These are phyloP conservation scores for Hybos culiciformis DNA, from an alignment of 2,888 invertebrate genomes.

Conservation along the genomic window DNA sequence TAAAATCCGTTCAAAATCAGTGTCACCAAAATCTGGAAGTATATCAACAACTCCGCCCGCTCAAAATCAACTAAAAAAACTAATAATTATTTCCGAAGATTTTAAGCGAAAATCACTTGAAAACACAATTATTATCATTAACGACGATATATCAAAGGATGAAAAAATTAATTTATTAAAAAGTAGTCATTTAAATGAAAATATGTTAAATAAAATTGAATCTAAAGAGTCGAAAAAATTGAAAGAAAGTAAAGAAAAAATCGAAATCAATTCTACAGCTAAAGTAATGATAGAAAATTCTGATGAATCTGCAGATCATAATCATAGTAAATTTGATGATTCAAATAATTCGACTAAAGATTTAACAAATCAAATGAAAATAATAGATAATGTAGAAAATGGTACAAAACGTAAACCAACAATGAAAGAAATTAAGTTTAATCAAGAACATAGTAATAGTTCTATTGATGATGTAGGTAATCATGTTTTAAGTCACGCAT, in stretches of 20 bases:
- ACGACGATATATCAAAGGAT: too few relatives aligned
- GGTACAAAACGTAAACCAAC: constrained; percentile 8
- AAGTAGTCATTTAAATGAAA: background rate
- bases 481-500: constrained; percentile 16
- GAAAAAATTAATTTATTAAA: too few relatives aligned
- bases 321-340: too few relatives aligned
- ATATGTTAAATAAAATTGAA: background rate
- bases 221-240: background rate
- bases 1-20: background rate
- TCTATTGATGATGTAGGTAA: constrained; percentile 17
- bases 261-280: background rate
- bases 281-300: background rate
- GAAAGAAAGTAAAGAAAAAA: background rate
- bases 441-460: constrained; percentile 11
- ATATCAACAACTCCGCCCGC: background rate
- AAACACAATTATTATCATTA: constrained; percentile 14
- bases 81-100: constrained; percentile 16
- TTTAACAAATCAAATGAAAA: background rate
- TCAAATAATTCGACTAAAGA: too few relatives aligned
- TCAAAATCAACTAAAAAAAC: constrained; percentile 8
- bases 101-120: constrained; percentile 15
- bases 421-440: constrained; percentile 11
- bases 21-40: background rate
- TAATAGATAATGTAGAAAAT: background rate
- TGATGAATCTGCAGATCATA: background rate